Evolutionary conservation across 2,888 invertebrate genomes (phyloP).

Genomic region (Bombyx huttoni): DNA sequence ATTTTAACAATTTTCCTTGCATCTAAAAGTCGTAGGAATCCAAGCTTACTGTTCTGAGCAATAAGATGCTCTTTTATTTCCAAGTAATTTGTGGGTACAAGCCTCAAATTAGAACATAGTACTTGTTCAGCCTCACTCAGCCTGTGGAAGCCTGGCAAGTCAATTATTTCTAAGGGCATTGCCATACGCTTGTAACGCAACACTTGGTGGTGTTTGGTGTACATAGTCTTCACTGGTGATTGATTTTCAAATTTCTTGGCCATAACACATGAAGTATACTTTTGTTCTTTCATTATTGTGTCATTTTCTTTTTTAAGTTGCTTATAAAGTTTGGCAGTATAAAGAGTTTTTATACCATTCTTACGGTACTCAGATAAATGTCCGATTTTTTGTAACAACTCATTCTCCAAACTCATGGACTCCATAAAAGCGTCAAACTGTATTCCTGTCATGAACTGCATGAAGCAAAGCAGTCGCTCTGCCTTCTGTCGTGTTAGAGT

Average conservation of each 20-base stretch:
- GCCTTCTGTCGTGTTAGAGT: slow-evolving; percentile 71
- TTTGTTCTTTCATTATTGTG: slow-evolving; percentile 63
- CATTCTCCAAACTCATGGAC: slow-evolving; percentile 79
- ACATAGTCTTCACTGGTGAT: slow-evolving; percentile 34
- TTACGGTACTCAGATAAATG: slow-evolving; percentile 77
- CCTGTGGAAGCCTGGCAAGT: slow-evolving; percentile 84
- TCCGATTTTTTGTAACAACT: slow-evolving; percentile 74
- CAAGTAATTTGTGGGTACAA: slow-evolving; percentile 84
- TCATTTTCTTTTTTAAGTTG: slow-evolving; percentile 76
- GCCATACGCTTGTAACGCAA: slow-evolving; percentile 44
- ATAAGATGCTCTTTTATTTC: slow-evolving; percentile 83
- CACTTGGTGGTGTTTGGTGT: slow-evolving; percentile 21
- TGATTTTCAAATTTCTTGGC: slow-evolving; percentile 42
- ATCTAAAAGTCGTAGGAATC: slow-evolving; percentile 82
- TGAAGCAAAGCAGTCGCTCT: slow-evolving; percentile 78
- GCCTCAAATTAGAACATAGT: slow-evolving; percentile 81
- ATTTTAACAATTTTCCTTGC: slow-evolving; percentile 90
- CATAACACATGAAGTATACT: slow-evolving; percentile 39
- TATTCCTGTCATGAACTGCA: slow-evolving; percentile 81
- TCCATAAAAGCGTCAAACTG: slow-evolving; percentile 86
- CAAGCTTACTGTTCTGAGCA: slow-evolving; percentile 82
- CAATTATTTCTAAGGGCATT: slow-evolving; percentile 74
- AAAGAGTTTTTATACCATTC: slow-evolving; percentile 79
- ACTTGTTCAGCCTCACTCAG: slow-evolving; percentile 80
- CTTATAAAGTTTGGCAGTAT: slow-evolving; percentile 76